A percentile compares a stretch with the other conserved stretches of the same genome.
These are phyloP conservation scores for Catostylus mosaicus DNA, from an alignment of 30 jellyfish, hydroid and myxozoan genomes.

Conservation along the genomic window DNA sequence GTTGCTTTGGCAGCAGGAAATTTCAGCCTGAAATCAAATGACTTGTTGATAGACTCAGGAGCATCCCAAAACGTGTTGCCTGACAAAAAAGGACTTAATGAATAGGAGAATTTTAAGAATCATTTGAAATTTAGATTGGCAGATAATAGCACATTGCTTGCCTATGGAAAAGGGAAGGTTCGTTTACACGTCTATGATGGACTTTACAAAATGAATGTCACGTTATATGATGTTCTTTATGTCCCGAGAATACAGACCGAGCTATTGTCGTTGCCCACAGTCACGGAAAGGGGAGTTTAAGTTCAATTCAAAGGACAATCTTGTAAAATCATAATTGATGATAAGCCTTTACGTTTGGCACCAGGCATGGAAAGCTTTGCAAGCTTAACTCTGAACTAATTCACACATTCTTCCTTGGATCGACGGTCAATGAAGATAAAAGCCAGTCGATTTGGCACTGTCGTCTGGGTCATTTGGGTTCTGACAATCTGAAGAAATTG, in stretches of 20 bases:
- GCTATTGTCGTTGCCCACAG: conserved; percentile 22
- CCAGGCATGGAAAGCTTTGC: conserved; percentile 32
- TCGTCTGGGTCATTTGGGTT: conserved; percentile 10
- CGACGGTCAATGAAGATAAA: neutral
- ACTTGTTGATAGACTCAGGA: conserved; percentile 67
- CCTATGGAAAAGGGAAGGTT: conserved; percentile 56
- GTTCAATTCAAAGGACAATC: conserved; percentile 47
- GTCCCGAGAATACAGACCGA: conserved; percentile 45
- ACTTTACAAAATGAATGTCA: neutral
- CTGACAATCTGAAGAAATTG: conserved; percentile 18
- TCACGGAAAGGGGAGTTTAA: conserved; percentile 28
- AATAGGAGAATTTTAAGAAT: neutral
- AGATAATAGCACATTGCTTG: neutral
- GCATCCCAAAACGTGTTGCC: conserved; percentile 67
- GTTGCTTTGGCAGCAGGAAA: neutral
- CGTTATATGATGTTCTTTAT: conserved; percentile 41
- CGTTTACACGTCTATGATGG: conserved; percentile 26
- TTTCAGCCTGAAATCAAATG: neutral
- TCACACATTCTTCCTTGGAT: conserved; percentile 5
- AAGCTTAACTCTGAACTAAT: conserved; percentile 27
- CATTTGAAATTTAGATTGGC: conserved; percentile 18
- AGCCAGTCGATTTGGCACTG: conserved; percentile 22
- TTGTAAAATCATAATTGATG: conserved; percentile 39
- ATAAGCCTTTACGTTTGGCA: conserved; percentile 9
- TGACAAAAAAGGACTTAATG: conserved; percentile 4